Evolutionary conservation across 1,140 invertebrate genomes (phyloP), one percentile per base, ranked within the genome.

Genomic region (Nasonia vitripennis): DNA sequence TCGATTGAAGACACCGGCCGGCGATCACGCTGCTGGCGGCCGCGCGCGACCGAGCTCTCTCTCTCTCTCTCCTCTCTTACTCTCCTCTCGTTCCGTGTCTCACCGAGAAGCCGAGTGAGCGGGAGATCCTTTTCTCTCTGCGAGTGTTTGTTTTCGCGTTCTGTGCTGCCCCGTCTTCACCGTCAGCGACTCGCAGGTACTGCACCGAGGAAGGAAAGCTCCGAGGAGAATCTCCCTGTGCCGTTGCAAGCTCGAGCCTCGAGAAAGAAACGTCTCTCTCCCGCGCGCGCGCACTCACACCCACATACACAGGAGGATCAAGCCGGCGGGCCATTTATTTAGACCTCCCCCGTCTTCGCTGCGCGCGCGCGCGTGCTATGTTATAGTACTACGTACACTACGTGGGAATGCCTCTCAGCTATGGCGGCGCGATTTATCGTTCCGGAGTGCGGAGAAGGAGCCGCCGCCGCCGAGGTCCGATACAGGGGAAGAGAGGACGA

Each of bases 1-100:
- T 93, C 92, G 92, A 93, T 93, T 91, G 88, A 88, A 91, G 91
- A 90, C 91, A 92, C 92, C 92, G 92, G 92, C 92, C 92, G 92
- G 92, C 89, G 80, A 86, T 87, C 87, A 89, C 88, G 87, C 87
- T 71, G 55, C 55, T 62, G 55, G 55, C 17, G 68, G 68, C 68
- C 68, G 68, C 68, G 68, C 68, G 68, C 23, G 68, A 45, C 9
- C 23, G 55, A 20, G 17, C 17, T 62, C 17, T 62, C 55, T 62
- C 20, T 1, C 20, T 5, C 55, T 62, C 20, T 1, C 20, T 5
- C n/a, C 55, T 62, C 20, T 1, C 20, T 5, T 62, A 17, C 3
- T 62, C 20, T 51, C 12, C 55, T 51, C 12, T 51, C 55, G 20
- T 14, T 7, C 20, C 14, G 12, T 17, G 0, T 55, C 17, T 20